Evolutionary conservation across 37 sponge, comb jelly and placozoan species (phyloP).

Genomic region (Geodia barretti): DNA sequence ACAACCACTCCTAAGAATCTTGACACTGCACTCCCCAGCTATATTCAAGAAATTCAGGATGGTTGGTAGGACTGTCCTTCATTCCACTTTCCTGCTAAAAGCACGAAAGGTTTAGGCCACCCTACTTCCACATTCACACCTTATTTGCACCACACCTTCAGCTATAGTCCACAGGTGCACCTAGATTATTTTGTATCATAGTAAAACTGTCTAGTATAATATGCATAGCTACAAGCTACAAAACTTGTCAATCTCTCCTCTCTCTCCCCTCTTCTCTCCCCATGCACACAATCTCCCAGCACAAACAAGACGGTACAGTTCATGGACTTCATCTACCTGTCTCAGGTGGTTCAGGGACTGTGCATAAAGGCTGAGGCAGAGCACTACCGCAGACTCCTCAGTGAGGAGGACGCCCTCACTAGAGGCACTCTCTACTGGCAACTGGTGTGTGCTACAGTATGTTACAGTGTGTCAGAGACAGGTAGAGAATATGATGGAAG

Average conservation of each 20-base stretch:
- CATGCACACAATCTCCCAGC: constrained; percentile 29
- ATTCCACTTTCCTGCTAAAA: no score
- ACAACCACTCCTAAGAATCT: no score
- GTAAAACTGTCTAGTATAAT: neutral
- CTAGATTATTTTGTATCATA: neutral
- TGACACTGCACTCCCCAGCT: no score
- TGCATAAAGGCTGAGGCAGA: constrained; percentile 88
- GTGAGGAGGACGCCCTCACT: constrained; percentile 68
- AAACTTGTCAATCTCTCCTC: neutral
- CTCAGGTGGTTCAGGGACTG: constrained; percentile 88
- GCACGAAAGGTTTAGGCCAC: no score
- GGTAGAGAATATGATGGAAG: neutral
- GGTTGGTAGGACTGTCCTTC: no score
- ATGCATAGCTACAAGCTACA: neutral
- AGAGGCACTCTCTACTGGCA: constrained; percentile 97
- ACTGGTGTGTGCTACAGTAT: constrained; percentile 69
- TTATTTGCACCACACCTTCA: no score
- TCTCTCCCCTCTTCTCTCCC: neutral
- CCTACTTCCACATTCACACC: no score
- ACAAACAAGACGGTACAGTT: constrained; percentile 53
- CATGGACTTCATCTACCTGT: constrained; percentile 86
- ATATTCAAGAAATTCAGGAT: no score
- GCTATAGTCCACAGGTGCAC: neutral
- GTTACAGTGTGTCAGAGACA: neutral
- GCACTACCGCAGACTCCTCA: constrained; percentile 82